Percentiles rank a stretch among this genome's conserved stretches.
These are phyloP conservation scores for Pseudopleuronectes americanus DNA, from an alignment of 2,797 vertebrate genomes.

Conservation along the genomic window DNA sequence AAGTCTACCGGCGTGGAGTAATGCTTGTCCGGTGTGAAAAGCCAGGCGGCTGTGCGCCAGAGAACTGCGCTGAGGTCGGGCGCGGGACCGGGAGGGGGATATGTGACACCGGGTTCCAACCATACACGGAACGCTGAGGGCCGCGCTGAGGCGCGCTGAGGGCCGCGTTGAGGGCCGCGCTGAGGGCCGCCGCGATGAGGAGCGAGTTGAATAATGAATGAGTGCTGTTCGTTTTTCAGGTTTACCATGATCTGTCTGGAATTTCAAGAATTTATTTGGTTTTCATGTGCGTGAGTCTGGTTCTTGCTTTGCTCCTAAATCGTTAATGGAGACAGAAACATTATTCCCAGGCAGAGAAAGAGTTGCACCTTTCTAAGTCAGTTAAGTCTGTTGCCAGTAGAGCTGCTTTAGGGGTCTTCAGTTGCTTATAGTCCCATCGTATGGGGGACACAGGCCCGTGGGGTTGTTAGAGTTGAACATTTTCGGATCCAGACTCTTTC, in stretches of 20 bases:
- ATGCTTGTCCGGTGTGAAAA: too few relatives aligned
- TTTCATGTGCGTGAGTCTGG: conserved; percentile 15
- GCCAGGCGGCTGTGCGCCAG: too few relatives aligned
- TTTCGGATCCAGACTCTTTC: conserved; percentile 9
- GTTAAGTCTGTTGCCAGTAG: conserved; percentile 29
- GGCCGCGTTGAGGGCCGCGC: too few relatives aligned
- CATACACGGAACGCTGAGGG: too few relatives aligned
- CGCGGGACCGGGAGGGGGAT: too few relatives aligned
- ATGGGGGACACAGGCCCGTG: conserved; percentile 2
- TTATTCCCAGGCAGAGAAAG: conserved; percentile 34
- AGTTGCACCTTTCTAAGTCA: conserved; percentile 44
- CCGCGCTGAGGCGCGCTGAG: too few relatives aligned
- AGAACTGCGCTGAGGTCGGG: too few relatives aligned
- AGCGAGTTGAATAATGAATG: conserved; percentile 42
- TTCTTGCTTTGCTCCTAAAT: conserved; percentile 32
- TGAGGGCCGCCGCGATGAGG: too few relatives aligned
- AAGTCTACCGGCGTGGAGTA: too few relatives aligned
- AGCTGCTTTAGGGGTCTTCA: conserved; percentile 36
- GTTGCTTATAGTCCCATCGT: conserved; percentile 28
- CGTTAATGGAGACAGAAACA: conserved; percentile 46
- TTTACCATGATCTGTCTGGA: conserved; percentile 34
- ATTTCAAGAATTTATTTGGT: conserved; percentile 48
- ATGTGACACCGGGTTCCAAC: too few relatives aligned
- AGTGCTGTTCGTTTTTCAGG: conserved; percentile 41
- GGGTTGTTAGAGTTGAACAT: not conserved